Percentiles rank a stretch among this genome's conserved stretches.
Evolutionary conservation across 2,797 vertebrate species (phyloP).

Genomic region (Morus bassanus): DNA sequence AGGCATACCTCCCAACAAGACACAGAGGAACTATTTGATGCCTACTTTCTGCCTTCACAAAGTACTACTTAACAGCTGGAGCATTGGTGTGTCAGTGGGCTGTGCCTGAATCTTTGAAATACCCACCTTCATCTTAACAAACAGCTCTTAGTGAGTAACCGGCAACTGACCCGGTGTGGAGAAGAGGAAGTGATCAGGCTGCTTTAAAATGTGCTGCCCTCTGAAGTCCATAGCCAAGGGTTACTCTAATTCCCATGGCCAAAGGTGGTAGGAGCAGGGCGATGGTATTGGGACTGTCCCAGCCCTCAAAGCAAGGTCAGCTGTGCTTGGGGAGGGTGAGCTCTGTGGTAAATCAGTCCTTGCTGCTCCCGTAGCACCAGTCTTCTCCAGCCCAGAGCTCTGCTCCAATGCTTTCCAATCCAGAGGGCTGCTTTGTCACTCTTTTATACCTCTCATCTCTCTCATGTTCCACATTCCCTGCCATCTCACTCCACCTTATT

Average conservation of each 20-base stretch:
- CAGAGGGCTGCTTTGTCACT: not conserved
- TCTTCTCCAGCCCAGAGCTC: not conserved
- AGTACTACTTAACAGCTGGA: not conserved
- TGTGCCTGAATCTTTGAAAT: not conserved
- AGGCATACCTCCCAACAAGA: not conserved
- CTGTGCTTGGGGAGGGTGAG: not conserved
- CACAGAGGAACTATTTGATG: accelerated
- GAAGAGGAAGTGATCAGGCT: not conserved
- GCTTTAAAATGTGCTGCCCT: not conserved
- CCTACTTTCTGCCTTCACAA: not conserved
- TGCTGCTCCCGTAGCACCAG: not conserved
- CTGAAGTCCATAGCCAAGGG: not conserved
- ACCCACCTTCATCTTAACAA: not conserved
- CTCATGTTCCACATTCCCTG: not conserved
- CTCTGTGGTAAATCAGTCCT: not conserved
- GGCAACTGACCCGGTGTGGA: not conserved
- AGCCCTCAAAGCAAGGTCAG: not conserved
- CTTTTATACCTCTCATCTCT: not conserved
- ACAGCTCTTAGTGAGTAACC: not conserved
- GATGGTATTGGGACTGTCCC: not conserved
- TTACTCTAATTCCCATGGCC: not conserved
- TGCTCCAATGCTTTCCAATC: not conserved
- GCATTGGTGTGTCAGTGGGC: not conserved
- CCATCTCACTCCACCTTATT: not conserved
- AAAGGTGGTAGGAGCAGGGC: accelerated